Base-by-base conservation (phyloP, 2,888 invertebrate species). In the Litoditis marina region DNA sequence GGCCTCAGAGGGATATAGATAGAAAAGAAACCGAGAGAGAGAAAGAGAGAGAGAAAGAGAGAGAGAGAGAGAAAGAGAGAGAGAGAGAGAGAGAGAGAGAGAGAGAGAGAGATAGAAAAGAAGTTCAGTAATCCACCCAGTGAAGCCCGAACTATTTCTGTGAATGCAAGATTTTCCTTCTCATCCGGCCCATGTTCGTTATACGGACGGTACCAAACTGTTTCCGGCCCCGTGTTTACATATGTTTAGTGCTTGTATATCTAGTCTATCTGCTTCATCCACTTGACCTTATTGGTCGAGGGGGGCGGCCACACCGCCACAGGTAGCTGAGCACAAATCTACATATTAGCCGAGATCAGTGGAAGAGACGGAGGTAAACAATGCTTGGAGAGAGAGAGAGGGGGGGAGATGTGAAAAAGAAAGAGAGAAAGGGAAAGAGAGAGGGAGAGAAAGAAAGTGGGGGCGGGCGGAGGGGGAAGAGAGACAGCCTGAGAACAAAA, bases 401-500 rank as follows among this genome's bases (percentile, higher is more conserved):
- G 19, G 42, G 19, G 42, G 19, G 5, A 42, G 42, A 42, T 16
- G 19, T 16, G 42, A 42, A 6, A 42, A 36, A 36, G 57, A 27
- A 49, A 58, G 36, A 49, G 36, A 27, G 47, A 50, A 25, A 47
- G 58, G 8, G 39, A 50, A 51, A 50, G 59, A 59, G 36, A n/a
- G 39, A 36, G 30, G 32, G 31, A 47, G 27, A 42, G 39, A 27
- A 42, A 28, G 32, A 22, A 50, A 19, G 49, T 16, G 19, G 7
- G 22, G 49, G 8, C 47, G 55, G 39, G 42, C 11, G 34, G 57
- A 57, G 32, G 34, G 30, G 31, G 54, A 44, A n/a, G 27, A 36
- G 47, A 32, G 49, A 58, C 22, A 49, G 57, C 57, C 31, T 47
- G 59, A 50, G 50, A 58, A 59, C n/a, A n/a, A n/a, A n/a, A n/a